Percentiles rank a stretch among this genome's conserved stretches.
Conservation (phyloP, 2,888 invertebrate genomes). For the Hypolimnas misippus region DNA sequence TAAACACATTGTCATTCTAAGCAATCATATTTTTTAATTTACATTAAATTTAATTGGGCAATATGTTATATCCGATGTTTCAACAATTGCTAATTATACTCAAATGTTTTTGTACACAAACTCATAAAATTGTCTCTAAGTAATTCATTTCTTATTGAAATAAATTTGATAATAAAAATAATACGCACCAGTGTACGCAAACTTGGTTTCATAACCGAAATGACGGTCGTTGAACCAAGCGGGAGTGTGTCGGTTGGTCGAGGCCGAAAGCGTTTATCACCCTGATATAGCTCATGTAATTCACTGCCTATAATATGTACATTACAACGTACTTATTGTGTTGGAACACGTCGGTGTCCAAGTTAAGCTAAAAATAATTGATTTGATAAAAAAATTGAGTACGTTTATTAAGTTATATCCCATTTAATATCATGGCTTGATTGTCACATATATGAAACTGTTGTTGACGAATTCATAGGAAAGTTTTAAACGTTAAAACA, state of each 20-base stretch:
- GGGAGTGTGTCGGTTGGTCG: constrained; percentile 82
- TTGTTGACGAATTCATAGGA: too few species aligned
- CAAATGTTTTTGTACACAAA: neutral
- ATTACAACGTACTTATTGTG: constrained; percentile 16
- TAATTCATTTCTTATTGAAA: neutral
- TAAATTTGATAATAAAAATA: neutral
- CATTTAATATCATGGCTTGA: too few species aligned
- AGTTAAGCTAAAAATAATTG: neutral
- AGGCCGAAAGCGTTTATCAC: constrained; percentile 73
- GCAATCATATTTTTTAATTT: too few species aligned
- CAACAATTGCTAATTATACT: neutral
- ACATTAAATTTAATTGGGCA: too few species aligned
- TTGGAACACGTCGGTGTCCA: neutral
- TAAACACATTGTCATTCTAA: too few species aligned
- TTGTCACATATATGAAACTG: too few species aligned
- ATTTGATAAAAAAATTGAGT: too few species aligned
- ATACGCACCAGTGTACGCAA: constrained; percentile 22
- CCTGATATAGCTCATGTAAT: constrained; percentile 51
- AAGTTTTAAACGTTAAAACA: too few species aligned
- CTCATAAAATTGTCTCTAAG: neutral
- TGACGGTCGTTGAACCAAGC: constrained; percentile 67
- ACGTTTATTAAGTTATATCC: too few species aligned
- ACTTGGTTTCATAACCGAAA: constrained; percentile 67
- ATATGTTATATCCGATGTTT: too few species aligned
- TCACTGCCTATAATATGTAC: constrained; percentile 27